These are phyloP conservation scores for Plotosus lineatus DNA, from an alignment of 2,113 vertebrate species.

Conservation along the genomic window DNA sequence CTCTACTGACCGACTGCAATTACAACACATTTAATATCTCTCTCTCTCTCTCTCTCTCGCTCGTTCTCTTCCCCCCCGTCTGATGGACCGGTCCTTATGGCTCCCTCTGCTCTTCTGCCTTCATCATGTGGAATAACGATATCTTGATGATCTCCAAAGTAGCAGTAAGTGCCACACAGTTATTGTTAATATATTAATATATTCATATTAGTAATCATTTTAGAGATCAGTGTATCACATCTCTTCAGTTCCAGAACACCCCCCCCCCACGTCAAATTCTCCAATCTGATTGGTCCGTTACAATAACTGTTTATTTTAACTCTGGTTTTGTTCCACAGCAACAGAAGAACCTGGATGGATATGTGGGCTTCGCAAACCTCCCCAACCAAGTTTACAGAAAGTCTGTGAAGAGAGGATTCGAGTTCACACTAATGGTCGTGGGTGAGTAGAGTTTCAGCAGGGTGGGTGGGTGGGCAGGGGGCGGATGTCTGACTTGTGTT, in stretches of 20 bases:
- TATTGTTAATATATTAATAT: too few relatives aligned
- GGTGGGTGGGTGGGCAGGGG: too few relatives aligned
- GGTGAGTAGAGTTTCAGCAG: conserved; percentile 74
- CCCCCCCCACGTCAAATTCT: too few relatives aligned
- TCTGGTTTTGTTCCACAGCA: conserved; percentile 73
- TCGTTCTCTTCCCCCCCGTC: not conserved
- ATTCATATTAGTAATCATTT: not conserved
- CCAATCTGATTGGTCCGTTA: not conserved
- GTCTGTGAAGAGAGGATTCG: conserved; percentile 95
- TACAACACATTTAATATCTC: too few relatives aligned
- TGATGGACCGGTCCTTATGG: conserved; percentile 31
- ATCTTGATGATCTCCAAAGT: conserved; percentile 50
- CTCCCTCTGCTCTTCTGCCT: not conserved
- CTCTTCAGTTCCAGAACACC: not conserved
- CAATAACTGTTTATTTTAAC: not conserved
- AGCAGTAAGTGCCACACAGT: conserved; percentile 66
- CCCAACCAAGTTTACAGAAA: conserved; percentile 97
- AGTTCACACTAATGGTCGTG: conserved; percentile 97
- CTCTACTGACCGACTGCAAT: too few relatives aligned
- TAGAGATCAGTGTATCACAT: not conserved
- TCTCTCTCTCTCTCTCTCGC: conserved; percentile 6
- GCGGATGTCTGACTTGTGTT: not conserved
- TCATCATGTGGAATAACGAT: conserved; percentile 30
- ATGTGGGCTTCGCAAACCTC: conserved; percentile 94
- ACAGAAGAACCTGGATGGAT: conserved; percentile 96